Percentiles rank a stretch among this genome's conserved stretches.
Conservation (phyloP, 2,888 invertebrate genomes). For the Conus canariensis region DNA sequence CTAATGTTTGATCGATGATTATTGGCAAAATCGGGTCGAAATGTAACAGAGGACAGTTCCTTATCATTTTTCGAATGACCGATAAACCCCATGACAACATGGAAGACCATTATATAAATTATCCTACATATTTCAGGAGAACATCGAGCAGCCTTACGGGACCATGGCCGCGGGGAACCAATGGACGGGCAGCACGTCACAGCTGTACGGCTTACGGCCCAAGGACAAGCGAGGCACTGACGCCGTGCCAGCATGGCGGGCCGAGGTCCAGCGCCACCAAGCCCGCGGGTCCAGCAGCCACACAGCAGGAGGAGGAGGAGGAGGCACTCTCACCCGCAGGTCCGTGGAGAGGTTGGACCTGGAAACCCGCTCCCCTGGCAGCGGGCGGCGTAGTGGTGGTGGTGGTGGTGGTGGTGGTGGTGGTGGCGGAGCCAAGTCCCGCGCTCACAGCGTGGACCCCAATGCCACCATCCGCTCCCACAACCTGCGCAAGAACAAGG, state of each 20-base stretch:
- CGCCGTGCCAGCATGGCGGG: slow-evolving; percentile 30
- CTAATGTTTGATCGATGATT: too few relatives aligned
- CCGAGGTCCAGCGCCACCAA: not conserved
- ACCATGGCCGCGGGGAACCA: slow-evolving; percentile 30
- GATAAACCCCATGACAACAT: too few relatives aligned
- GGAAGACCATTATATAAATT: too few relatives aligned
- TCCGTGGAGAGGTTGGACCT: slow-evolving; percentile 53
- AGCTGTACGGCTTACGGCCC: slow-evolving; percentile 47
- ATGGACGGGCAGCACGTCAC: slow-evolving; percentile 50
- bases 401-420: too few relatives aligned
- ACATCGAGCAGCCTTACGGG: slow-evolving; percentile 40
- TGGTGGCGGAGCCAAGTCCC: slow-evolving; percentile 51
- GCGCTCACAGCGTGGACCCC: slow-evolving; percentile 62
- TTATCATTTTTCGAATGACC: too few relatives aligned
- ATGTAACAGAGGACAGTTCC: too few relatives aligned
- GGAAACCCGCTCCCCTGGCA: slow-evolving; percentile 32
- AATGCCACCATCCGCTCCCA: slow-evolving; percentile 72
- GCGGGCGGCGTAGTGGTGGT: not conserved
- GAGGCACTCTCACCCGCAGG: slow-evolving; percentile 15
- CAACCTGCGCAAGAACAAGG: slow-evolving; percentile 63
- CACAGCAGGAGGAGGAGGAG: not conserved
- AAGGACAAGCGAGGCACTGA: slow-evolving; percentile 33
- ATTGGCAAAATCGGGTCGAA: too few relatives aligned
- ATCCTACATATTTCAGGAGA: not conserved
- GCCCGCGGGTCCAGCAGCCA: not conserved